A percentile compares a stretch with the other conserved stretches of the same genome.
These are phyloP conservation scores for Brenthis ino DNA, from an alignment of 2,888 invertebrate genomes.

Conservation along the genomic window DNA sequence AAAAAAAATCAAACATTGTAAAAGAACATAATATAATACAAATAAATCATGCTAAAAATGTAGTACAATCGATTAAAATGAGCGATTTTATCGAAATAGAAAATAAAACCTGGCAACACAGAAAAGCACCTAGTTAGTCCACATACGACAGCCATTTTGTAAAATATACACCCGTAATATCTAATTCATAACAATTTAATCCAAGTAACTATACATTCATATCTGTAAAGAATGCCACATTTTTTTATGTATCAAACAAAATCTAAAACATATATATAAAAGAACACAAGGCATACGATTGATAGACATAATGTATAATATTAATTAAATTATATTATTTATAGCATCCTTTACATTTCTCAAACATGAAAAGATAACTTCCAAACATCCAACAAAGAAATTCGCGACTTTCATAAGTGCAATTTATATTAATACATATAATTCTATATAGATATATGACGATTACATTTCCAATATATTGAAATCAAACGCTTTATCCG, in stretches of 20 bases:
- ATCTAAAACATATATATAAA: not conserved
- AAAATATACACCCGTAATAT: conserved; percentile 66
- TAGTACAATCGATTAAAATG: conserved; percentile 1
- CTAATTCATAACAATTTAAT: conserved; percentile 70
- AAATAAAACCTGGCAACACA: conserved; percentile 35
- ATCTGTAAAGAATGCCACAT: conserved; percentile 35
- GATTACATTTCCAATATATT: conserved; percentile 24
- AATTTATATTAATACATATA: not conserved
- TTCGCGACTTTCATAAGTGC: conserved; percentile 24
- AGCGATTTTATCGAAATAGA: conserved; percentile 33
- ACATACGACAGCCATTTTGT: conserved; percentile 58
- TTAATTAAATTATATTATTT: not conserved
- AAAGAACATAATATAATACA: not conserved
- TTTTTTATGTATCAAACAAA: not conserved
- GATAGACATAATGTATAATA: not conserved
- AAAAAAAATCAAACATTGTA: not conserved
- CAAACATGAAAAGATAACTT: conserved; percentile 13
- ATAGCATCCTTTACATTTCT: conserved; percentile 17
- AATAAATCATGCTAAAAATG: not conserved
- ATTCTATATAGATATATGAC: conserved; percentile 17
- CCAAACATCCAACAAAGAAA: conserved; percentile 15
- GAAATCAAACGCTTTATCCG: conserved; percentile 27
- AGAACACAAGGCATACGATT: not conserved
- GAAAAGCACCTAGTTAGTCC: conserved; percentile 62
- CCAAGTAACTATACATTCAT: conserved; percentile 56